Percentiles rank a stretch among this genome's conserved stretches.
These are phyloP conservation scores for Nephrotoma appendiculata DNA, from an alignment of 2,888 invertebrate species.

Conservation along the genomic window DNA sequence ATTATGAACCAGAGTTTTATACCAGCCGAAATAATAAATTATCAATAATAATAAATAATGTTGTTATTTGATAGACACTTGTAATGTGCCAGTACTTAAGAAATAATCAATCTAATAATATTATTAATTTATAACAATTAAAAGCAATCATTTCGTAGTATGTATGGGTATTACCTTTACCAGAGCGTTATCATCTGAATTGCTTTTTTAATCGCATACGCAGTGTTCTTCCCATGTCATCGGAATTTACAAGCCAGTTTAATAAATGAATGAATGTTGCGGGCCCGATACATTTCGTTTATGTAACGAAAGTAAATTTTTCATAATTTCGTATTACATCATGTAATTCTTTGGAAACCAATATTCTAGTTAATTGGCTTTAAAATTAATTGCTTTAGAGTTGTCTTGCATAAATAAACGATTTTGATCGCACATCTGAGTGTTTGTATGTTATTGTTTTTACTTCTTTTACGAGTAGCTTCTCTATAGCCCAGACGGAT, in stretches of 20 bases:
- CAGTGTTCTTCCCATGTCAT: neutral
- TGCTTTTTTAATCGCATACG: neutral
- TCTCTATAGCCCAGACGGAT: too few relatives aligned
- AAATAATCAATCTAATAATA: neutral
- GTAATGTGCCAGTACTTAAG: neutral
- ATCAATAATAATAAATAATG: neutral
- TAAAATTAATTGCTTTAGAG: too few relatives aligned
- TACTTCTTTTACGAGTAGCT: too few relatives aligned
- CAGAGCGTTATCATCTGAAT: neutral
- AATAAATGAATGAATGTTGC: neutral
- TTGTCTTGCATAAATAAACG: too few relatives aligned
- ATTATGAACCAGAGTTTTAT: neutral
- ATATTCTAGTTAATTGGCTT: too few relatives aligned
- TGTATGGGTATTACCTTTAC: neutral
- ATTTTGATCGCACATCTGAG: too few relatives aligned
- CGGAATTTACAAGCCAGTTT: neutral
- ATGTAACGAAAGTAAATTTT: too few relatives aligned
- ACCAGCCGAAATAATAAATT: neutral
- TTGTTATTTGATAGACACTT: neutral
- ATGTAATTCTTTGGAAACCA: too few relatives aligned
- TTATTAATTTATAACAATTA: neutral
- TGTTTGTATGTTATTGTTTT: too few relatives aligned
- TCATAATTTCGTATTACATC: too few relatives aligned
- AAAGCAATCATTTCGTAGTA: neutral
- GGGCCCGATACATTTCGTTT: too few relatives aligned